Evolutionary conservation across 1,140 invertebrate species (phyloP), one percentile per base, ranked within the genome.

Genomic region (Atta colombica): DNA sequence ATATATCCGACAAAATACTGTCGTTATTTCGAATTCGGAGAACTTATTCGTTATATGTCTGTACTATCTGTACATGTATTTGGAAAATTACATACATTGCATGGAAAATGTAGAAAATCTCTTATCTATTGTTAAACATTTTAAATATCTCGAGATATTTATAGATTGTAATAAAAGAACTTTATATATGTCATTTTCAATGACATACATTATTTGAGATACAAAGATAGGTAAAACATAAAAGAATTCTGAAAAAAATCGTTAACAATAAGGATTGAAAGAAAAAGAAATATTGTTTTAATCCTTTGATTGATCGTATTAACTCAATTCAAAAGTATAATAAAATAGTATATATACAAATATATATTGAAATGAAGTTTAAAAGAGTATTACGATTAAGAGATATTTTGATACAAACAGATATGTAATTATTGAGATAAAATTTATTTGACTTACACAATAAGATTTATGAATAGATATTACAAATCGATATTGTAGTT

Each of bases 11-110:
- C 77, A 66, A 55, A 69, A 39, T 81, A 39, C 66, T 69, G 28
- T 35, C 77, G 63, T 81, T 81, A 81, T 69, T 69, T 68, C 31
- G 77, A 81, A 58, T 58, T 69, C 65, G 39, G 35, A 45, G 31
- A 69, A 69, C 49, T 51, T 28, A 25, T 31, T 49, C 65, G 10
- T 45, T 81, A 55, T 16, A n/a, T 39, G 35, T 45, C 4, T 16
- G 60, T 1, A 12, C 18, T 39, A 35, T 45, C 4, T 16, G 45
- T 1, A 12, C 25, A 1, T n/a, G 10, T 25, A 68, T 45, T 77
- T 63, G 16, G 7, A 25, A 18, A 61, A 61, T 1, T 8, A 28
- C 10, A n/a, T 53, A 39, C 8, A 45, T 10, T 31, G 18, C 16
- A 55, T 45, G 4, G 7, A 25, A 18, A 61, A 45, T 4, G 39